Base-by-base conservation (phyloP, 35 echinoderm and acorn worm genomes). In the Amphiura filiformis region DNA sequence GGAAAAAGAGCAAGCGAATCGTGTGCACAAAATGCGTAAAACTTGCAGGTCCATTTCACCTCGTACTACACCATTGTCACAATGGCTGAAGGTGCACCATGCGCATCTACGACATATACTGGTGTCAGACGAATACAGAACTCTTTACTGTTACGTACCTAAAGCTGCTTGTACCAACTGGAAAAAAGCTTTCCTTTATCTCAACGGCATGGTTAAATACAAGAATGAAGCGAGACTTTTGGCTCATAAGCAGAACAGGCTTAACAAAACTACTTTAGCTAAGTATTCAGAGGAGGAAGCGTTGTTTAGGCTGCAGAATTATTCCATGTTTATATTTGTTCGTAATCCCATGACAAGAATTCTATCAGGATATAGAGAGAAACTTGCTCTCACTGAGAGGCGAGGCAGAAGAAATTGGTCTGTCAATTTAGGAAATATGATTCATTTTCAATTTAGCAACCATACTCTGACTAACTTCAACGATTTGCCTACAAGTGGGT, bases 111-210 rank as follows among this genome's bases (percentile, higher is more conserved):
- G 61, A 41, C 86, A 94, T 75, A 42, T 94, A 0, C 64, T 78
- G 26, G 79, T 91, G 5, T 44, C 86, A 34, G 93, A 94, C 36
- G 37, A 78, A 56, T 91, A 87, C 65, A 94, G 83, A 91, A 38
- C 82, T 9, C 35, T 94, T 14, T 91, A 82, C 57, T 94, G 93
- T 88, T 94, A 87, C 44, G 57, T 94, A 5, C 93, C 93, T 40
- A 94, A 94, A 70, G 81, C 86, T 31, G 93, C 76, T 4, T 94
- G 93, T 65, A 94, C 93, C 20, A 94, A 82, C 32, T 91, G 84
- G 88, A 94, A 94, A 38, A 61, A 84, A 34, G 81, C 82, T 17
- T 82, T 94, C 13, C 44, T 94, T 1, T 18, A 61, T 20, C 56
- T 94, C 31, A 83, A 79, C 26, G 84, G 76, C 5, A 38, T 52